Base-by-base conservation (phyloP, 2,797 vertebrate genomes). In the Scarus forsteni region DNA sequence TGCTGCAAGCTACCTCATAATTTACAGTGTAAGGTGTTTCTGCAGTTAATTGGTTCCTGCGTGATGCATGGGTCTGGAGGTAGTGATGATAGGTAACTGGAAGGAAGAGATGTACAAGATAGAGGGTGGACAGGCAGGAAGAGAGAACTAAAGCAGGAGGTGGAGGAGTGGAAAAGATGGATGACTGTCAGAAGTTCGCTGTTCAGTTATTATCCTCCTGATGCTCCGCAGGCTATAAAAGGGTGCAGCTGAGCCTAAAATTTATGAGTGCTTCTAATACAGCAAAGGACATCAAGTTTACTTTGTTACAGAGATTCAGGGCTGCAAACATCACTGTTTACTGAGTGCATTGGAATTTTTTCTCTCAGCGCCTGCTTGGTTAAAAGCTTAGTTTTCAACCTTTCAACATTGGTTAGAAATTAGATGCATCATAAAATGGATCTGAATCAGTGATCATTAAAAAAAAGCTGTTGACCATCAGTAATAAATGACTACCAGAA, bases 241-340 rank as follows among this genome's bases (percentile, higher is more conserved):
- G 62, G 59, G 46, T 82, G 82, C 69, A 84, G 76, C 73, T 69
- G 48, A 85, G 68, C 58, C 50, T 71, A 59, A 75, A 63, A 70
- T 88, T 75, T 81, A 87, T 70, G 74, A 86, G 75, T 39, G 27
- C 60, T 78, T 64, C 64, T 72, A 79, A 77, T 75, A 59, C 39
- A 44, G 48, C 48, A 59, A 57, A 77, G 77, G 77, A 81, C 85
- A 82, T 78, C 39, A 66, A 71, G 43, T 54, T 63, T 50, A 59
- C 35, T n/a, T 46, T 18, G 64, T 18, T n/a, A 16, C 35, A 71
- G 65, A 60, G 53, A 58, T 56, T 63, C 59, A 73, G 39, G 1
- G 11, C 57, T 61, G 35, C 35, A 60, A n/a, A 10, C 13, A 6
- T 18, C 8, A 1, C 53, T 69, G 52, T 50, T 56, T 68, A 53